Base-by-base conservation (phyloP, 2,888 invertebrate species). In the Orchestes rusci region DNA sequence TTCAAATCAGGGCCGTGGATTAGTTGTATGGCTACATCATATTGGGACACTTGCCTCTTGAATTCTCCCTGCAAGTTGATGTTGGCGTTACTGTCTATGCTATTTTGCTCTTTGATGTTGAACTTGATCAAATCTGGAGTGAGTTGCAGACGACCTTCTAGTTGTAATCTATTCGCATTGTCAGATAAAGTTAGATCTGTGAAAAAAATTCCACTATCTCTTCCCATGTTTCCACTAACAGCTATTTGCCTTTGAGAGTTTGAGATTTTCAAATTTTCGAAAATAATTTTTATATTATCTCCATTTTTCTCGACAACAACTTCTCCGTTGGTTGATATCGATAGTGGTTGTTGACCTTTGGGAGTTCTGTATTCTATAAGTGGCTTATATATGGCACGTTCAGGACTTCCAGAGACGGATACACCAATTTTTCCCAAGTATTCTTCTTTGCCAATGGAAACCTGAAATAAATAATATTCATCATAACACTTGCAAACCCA, bases 381-480 rank as follows among this genome's bases (percentile, higher is more conserved):
- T 0, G 89, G 89, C 50, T 73, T 80, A 63, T 80, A 85, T 8
- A 76, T 68, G 17, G 65, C 62, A 39, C 72, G 72, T 33, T 63
- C 65, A 0, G 70, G 75, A 42, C 72, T 72, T 4, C 79, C 80
- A 27, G 73, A 70, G 13, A 79, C 73, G 1, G 67, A 69, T 27
- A 84, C 73, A 0, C 89, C 88, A 16, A 77, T 63, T 59, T 79
- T 80, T 3, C 73, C 79, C 32, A 70, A 76, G 50, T 80, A 81
- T 13, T 79, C 74, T 1, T 72, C 68, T 0, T 68, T 64, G 46
- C 82, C 82, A 45, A 76, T 1, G 5, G 8, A 10, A 16, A 34
- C 7, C 34, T 34, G 17, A 34, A 34, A 34, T 5, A 2, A 16
- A 15, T 33, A 15, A 1, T 8, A 2, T 36, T 3, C 2, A 12